Percentiles rank a stretch among this genome's conserved stretches.
Conservation (phyloP, 2,888 invertebrate species). For the Chrysina gloriosa region DNA sequence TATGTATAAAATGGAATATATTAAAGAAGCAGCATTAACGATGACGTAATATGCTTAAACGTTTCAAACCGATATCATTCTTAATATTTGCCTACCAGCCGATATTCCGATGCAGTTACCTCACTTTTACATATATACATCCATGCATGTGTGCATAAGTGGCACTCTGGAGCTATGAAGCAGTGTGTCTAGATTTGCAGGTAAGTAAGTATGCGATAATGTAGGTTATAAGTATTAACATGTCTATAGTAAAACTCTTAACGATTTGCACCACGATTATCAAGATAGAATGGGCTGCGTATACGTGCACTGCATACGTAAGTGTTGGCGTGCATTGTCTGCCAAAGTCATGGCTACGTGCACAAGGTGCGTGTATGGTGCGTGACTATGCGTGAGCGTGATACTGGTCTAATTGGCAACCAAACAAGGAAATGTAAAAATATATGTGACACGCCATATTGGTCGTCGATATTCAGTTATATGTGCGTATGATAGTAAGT, state of each 20-base stretch:
- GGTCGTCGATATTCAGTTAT: conserved; percentile 19
- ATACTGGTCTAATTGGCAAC: conserved; percentile 60
- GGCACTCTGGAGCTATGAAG: conserved; percentile 25
- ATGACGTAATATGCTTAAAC: conserved; percentile 14
- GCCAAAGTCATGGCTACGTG: conserved; percentile 51
- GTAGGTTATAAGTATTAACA: conserved; percentile 58
- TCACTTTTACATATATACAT: conserved; percentile 14
- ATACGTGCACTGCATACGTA: conserved; percentile 29
- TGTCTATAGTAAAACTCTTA: conserved; percentile 47
- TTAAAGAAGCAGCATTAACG: background rate
- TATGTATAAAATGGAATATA: conserved; percentile 13
- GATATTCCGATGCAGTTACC: conserved; percentile 7
- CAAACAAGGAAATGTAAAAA: conserved; percentile 54
- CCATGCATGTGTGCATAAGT: background rate
- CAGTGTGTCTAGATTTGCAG: conserved; percentile 32
- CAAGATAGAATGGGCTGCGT: conserved; percentile 47
- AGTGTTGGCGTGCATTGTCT: conserved; percentile 46
- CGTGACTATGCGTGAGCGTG: conserved; percentile 56
- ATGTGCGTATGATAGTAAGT: background rate
- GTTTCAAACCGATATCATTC: background rate
- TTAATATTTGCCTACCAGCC: background rate
- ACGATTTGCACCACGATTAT: conserved; percentile 48
- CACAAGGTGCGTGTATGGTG: conserved; percentile 54
- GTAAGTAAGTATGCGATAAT: conserved; percentile 52
- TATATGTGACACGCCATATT: conserved; percentile 38